A percentile compares a stretch with the other conserved stretches of the same genome.
Evolutionary conservation across 1,140 invertebrate species (phyloP).

Genomic region (Hylyphantes graminicola): DNA sequence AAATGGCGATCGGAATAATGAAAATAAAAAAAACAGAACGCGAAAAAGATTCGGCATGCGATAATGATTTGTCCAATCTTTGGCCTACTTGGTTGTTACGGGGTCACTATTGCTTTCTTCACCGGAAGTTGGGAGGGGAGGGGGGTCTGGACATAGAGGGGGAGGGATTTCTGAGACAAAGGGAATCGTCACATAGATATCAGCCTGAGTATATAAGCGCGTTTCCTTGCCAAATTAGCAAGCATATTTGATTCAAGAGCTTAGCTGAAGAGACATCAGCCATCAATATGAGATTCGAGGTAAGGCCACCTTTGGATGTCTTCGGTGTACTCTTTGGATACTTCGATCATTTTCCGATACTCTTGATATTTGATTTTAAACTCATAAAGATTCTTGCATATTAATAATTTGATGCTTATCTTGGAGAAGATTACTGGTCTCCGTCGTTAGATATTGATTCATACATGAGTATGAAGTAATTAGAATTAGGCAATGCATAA

Average conservation of each 20-base stretch:
- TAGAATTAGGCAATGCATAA: no score
- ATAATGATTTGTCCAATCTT: conserved; percentile 52
- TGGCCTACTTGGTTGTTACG: conserved; percentile 50
- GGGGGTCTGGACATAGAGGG: background rate
- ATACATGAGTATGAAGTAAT: no score
- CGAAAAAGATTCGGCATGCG: conserved; percentile 26
- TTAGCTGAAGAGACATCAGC: background rate
- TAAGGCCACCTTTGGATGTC: conserved; percentile 16
- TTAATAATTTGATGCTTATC: no score
- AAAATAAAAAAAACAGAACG: conserved; percentile 25
- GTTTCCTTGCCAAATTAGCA: background rate
- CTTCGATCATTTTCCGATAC: no score
- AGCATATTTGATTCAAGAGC: conserved; percentile 33
- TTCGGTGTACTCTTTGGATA: background rate
- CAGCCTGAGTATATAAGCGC: conserved; percentile 45
- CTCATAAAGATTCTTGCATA: no score
- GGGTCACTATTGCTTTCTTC: conserved; percentile 45
- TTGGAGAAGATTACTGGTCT: no score
- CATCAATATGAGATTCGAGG: conserved; percentile 21
- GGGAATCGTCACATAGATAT: conserved; percentile 52
- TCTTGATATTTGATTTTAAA: no score
- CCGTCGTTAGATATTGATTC: no score
- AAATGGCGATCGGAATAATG: conserved; percentile 41
- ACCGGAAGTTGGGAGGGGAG: conserved; percentile 20
- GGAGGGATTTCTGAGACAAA: conserved; percentile 16